These are phyloP conservation scores for Scomberomorus guttatus DNA, from an alignment of 2,797 vertebrate species.

Conservation along the genomic window DNA sequence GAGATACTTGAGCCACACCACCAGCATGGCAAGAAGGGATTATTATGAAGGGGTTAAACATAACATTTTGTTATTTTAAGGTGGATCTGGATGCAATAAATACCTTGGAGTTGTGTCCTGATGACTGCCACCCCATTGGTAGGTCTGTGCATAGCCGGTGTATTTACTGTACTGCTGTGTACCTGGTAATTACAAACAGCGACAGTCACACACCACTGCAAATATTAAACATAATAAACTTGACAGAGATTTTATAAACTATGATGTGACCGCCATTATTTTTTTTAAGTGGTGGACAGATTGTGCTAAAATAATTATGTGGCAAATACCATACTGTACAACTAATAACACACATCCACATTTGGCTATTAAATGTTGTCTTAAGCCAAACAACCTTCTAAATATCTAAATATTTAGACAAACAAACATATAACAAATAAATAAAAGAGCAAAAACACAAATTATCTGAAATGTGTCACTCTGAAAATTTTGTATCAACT, in stretches of 20 bases:
- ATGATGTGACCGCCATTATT: background rate
- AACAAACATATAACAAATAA: background rate
- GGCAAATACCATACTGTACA: background rate
- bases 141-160: conserved; percentile 81
- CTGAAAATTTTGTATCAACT: background rate
- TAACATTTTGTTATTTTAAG: background rate
- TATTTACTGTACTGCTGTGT: conserved; percentile 87
- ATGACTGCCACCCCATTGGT: conserved; percentile 71
- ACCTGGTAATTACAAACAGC: conserved; percentile 81
- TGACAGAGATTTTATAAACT: background rate
- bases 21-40: background rate
- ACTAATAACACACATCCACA: background rate
- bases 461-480: background rate
- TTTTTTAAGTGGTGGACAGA: background rate
- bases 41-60: background rate
- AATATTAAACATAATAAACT: conserved; percentile 7
- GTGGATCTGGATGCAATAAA: background rate
- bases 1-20: background rate
- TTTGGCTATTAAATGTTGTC: too few relatives aligned
- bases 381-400: background rate
- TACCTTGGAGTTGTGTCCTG: conserved; percentile 78
- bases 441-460: background rate
- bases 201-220: background rate
- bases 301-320: background rate
- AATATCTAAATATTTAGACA: background rate